Conservation (phyloP, 2,113 vertebrate species). For the Actenoides hombroni region DNA sequence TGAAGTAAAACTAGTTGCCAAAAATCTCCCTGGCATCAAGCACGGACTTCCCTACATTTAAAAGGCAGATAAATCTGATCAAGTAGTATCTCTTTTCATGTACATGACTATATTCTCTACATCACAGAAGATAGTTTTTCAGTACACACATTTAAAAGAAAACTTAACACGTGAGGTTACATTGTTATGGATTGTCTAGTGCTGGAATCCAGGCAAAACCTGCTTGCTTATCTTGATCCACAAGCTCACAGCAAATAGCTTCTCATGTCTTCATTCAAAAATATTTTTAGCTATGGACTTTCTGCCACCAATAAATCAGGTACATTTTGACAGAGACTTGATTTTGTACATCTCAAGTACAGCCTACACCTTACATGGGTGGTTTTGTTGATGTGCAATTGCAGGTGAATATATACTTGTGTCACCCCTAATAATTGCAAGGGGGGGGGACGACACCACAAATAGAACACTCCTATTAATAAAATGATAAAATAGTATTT, state of each 20-base stretch:
- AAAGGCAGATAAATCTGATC: neutral
- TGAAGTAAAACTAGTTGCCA: neutral
- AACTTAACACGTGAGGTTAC: neutral
- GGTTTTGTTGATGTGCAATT: neutral
- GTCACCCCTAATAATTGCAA: neutral
- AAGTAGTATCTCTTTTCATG: neutral
- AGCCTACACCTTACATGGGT: neutral
- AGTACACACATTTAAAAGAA: neutral
- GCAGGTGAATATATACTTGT: neutral
- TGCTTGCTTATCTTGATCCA: neutral
- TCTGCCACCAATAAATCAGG: neutral
- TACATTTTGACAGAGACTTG: slow-evolving; percentile 3
- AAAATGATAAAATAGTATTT: neutral
- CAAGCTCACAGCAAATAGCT: neutral
- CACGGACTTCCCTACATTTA: neutral
- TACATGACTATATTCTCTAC: neutral
- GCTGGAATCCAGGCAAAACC: neutral
- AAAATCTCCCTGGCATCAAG: neutral
- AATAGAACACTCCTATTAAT: neutral
- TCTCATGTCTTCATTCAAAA: neutral
- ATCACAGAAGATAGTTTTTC: neutral
- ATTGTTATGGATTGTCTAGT: neutral
- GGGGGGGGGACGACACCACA: neutral
- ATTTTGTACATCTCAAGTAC: neutral
- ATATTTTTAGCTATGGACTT: neutral